phyloP scores from a whole-genome alignment of 1,140 invertebrate genomes.

The Grapholita molesta region DNA sequence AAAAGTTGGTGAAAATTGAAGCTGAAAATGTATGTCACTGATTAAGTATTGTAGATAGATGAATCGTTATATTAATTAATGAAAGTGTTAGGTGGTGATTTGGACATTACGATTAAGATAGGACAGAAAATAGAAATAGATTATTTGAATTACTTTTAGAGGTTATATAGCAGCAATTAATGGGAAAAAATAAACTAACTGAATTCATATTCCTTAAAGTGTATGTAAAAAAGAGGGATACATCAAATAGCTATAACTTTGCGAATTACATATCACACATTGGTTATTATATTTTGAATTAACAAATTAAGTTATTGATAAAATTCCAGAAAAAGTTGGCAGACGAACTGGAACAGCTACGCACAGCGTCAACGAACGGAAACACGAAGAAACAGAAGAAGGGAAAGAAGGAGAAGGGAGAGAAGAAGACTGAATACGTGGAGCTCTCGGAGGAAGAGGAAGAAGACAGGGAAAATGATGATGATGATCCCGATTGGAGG shows the following conservation, averaged over 20 bases:
- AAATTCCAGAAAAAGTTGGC: slow-evolving; percentile 67
- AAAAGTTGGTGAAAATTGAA: not conserved
- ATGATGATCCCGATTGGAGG: slow-evolving; percentile 84
- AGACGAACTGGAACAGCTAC: slow-evolving; percentile 64
- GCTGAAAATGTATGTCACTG: not conserved
- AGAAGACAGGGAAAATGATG: slow-evolving; percentile 67
- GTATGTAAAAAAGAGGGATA: no score
- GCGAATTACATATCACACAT: no score
- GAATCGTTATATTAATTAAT: no score
- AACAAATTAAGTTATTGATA: not conserved
- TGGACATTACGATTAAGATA: not conserved
- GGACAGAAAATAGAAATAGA: not conserved
- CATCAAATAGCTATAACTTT: no score
- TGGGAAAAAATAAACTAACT: not conserved
- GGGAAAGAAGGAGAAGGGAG: slow-evolving; percentile 39
- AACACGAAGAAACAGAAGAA: slow-evolving; percentile 44
- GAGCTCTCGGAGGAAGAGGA: slow-evolving; percentile 62
- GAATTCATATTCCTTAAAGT: no score
- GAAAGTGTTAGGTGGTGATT: not conserved
- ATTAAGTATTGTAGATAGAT: not conserved
- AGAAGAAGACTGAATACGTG: slow-evolving; percentile 49
- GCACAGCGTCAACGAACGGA: slow-evolving; percentile 47
- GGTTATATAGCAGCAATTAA: not conserved
- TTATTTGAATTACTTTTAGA: not conserved
- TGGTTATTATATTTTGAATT: not conserved